These are phyloP conservation scores for Rafetus swinhoei DNA, from an alignment of 2,113 vertebrate genomes.

Conservation along the genomic window DNA sequence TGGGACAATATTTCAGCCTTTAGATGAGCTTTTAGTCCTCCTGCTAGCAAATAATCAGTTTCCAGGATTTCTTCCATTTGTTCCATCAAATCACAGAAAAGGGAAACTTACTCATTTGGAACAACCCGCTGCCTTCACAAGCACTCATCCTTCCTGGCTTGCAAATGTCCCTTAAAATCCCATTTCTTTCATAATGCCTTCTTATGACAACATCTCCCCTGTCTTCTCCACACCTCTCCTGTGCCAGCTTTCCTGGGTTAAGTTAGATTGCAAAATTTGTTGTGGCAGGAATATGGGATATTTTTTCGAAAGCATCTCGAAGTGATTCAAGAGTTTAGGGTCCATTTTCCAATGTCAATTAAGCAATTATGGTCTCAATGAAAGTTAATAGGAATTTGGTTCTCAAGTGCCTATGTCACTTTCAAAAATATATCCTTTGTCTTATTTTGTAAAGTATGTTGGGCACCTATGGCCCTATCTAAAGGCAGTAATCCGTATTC, in stretches of 20 bases:
- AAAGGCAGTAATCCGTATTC: neutral
- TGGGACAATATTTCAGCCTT: constrained; percentile 26
- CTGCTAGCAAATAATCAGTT: constrained; percentile 32
- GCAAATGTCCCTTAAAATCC: neutral
- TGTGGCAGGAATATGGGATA: neutral
- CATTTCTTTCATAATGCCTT: neutral
- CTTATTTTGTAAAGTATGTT: neutral
- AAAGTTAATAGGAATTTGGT: neutral
- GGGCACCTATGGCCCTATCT: neutral
- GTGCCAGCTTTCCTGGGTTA: neutral
- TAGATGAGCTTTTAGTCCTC: neutral
- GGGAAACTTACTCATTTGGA: neutral
- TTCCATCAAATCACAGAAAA: neutral
- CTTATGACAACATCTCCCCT: neutral
- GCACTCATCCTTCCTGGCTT: neutral
- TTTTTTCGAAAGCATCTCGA: neutral
- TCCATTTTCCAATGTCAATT: neutral
- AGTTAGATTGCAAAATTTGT: neutral
- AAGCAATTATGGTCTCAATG: neutral
- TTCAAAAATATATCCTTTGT: neutral
- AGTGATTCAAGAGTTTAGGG: too few relatives aligned
- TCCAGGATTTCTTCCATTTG: neutral
- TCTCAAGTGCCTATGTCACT: neutral
- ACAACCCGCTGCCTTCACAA: neutral
- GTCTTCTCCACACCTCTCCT: neutral